These are phyloP conservation scores for Drosophila saltans DNA, from an alignment of 1,140 invertebrate genomes.

Conservation along the genomic window DNA sequence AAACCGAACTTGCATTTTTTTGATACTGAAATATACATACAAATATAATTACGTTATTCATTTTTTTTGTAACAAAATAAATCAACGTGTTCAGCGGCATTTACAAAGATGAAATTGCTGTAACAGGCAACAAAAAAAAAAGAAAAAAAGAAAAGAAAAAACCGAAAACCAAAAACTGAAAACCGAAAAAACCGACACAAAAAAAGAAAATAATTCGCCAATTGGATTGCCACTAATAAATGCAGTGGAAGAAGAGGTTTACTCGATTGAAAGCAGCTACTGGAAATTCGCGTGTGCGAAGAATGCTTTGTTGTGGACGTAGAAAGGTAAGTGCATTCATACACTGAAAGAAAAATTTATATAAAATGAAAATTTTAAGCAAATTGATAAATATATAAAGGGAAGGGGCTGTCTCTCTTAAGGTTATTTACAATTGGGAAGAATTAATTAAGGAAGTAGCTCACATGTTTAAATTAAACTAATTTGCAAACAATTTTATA, in stretches of 20 bases:
- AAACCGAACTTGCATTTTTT: constrained; percentile 68
- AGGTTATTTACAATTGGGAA: no score
- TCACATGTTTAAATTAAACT: no score
- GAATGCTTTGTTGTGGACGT: constrained; percentile 94
- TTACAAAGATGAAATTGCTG: constrained; percentile 22
- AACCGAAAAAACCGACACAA: constrained; percentile 30
- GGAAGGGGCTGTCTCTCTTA: no score
- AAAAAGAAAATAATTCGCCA: constrained; percentile 57
- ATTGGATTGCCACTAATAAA: constrained; percentile 83
- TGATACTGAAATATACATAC: constrained; percentile 10
- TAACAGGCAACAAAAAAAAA: neutral
- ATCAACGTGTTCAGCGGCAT: constrained; percentile 49
- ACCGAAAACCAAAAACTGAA: constrained; percentile 28
- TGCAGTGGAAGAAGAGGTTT: constrained; percentile 90
- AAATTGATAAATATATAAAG: no score
- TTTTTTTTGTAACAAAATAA: constrained; percentile 29
- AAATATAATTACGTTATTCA: constrained; percentile 34
- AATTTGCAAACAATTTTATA: no score
- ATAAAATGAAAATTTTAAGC: no score
- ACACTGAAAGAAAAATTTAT: neutral
- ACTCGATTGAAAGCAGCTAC: constrained; percentile 88
- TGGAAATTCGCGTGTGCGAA: constrained; percentile 89
- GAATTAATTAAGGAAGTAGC: no score
- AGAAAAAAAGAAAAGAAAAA: constrained; percentile 12
- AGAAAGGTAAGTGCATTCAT: constrained; percentile 87